Base-by-base conservation (phyloP, 2,797 vertebrate genomes). In the Sebastiscus albofasciatus region DNA sequence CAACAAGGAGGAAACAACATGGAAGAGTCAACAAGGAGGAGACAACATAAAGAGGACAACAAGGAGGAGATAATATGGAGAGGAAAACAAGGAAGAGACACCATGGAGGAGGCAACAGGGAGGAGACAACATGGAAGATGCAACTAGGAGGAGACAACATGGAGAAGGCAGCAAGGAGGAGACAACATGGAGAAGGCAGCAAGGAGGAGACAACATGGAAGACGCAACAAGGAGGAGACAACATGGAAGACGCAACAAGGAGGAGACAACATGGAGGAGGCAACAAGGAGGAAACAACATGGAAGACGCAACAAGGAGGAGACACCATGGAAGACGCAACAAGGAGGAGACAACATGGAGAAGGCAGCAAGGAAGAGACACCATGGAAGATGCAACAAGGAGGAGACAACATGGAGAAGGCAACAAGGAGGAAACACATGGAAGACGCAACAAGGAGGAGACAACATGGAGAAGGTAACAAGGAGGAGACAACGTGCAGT, bases 401-500 rank as follows among this genome's bases (percentile, higher is more conserved):
- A 31, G 31, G 31, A 31, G 1, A 31, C 29, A 29, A 29, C 5
- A 29, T 6, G 29, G 6, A 29, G 29, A 29, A 1, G 29, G 4
- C 29, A 29, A 29, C 29, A 29, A 29, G 6, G 29, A 6, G 5
- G 29, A 29, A 6, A 29, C n/a, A n/a, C n/a, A n/a, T n/a, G n/a
- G n/a, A n/a, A n/a, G n/a, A n/a, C n/a, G n/a, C n/a, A 36, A 34
- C 34, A 4, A 11, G 1, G 34, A 36, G 4, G 1, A 4, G 34
- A 8, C 2, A 7, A 2, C 31, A 8, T 2, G 2, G 31, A 31
- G 0, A 7, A 31, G 2, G 6, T 2, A 31, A 31, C 8, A 8
- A 7, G 34, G 34, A 36, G 11, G 3, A 34, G 9, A 6, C 29
- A 29, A 29, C 29, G 0, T 2, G 26, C 2, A 26, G 26, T 2